Percentiles rank a stretch among this genome's conserved stretches.
These are phyloP conservation scores for Antheraea pernyi DNA, from an alignment of 1,140 invertebrate genomes.

Conservation along the genomic window DNA sequence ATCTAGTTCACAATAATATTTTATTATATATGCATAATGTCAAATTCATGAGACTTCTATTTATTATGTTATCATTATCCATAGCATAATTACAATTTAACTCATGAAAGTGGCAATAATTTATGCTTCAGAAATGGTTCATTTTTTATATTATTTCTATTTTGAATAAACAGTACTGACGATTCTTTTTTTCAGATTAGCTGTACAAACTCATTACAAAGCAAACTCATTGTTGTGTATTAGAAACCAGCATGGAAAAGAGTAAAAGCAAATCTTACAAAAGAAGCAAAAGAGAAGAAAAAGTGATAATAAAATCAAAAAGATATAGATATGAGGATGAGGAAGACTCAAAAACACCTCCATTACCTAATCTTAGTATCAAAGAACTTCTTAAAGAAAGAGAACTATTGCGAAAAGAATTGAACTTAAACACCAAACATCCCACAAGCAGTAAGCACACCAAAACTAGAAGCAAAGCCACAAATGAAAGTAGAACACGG, in stretches of 20 bases:
- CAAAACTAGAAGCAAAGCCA: slow-evolving; percentile 4
- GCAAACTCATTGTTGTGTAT: background rate
- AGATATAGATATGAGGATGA: background rate
- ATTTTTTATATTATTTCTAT: background rate
- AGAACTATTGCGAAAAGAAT: background rate
- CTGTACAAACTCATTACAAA: background rate
- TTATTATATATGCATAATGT: slow-evolving; percentile 42
- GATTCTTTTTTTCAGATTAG: background rate
- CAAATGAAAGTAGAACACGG: slow-evolving; percentile 4
- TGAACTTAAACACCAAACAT: background rate
- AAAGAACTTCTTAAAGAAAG: background rate
- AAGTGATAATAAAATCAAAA: background rate
- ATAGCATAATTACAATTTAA: slow-evolving; percentile 20
- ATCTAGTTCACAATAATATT: slow-evolving; percentile 63
- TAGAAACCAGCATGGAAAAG: background rate
- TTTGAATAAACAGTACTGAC: background rate
- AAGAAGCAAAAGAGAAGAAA: background rate
- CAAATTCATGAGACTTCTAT: slow-evolving; percentile 48
- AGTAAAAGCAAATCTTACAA: background rate
- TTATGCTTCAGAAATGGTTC: background rate
- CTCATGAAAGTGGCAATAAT: slow-evolving; percentile 50
- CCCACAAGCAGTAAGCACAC: slow-evolving; percentile 3
- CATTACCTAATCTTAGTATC: background rate
- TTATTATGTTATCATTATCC: slow-evolving; percentile 6
- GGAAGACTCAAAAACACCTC: background rate